Conservation (phyloP, 2,113 vertebrate species). For the Athene cunicularia region DNA sequence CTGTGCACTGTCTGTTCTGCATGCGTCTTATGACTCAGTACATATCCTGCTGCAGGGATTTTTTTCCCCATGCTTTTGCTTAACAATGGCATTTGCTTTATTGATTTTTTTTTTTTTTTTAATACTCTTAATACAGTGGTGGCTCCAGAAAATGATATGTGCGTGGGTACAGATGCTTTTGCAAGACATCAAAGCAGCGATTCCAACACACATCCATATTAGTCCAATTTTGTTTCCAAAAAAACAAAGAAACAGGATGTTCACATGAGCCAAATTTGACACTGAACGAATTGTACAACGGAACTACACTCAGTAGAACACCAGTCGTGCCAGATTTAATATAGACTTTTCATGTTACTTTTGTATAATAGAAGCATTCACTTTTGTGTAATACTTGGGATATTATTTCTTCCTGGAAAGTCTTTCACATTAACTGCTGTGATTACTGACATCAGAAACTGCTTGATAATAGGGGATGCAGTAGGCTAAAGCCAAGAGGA, state of each 20-base stretch:
- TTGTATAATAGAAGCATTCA: neutral
- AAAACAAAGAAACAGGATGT: neutral
- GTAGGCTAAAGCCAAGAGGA: neutral
- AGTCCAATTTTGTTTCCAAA: conserved; percentile 9
- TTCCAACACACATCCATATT: neutral
- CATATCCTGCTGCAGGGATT: neutral
- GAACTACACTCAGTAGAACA: neutral
- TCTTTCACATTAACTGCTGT: neutral
- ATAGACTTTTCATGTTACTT: neutral
- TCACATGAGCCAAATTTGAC: neutral
- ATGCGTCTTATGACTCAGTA: neutral
- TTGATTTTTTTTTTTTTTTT: neutral
- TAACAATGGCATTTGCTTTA: conserved; percentile 17
- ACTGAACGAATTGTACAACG: neutral
- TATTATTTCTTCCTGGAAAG: neutral
- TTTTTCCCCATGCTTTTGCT: neutral
- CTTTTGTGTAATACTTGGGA: neutral
- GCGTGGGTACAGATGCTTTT: neutral
- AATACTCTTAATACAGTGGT: neutral
- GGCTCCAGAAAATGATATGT: neutral
- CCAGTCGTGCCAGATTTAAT: neutral
- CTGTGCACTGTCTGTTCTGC: neutral
- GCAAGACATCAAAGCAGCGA: neutral
- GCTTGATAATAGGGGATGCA: neutral
- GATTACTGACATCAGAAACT: conserved; percentile 9